Evolutionary conservation across 2,113 vertebrate genomes (phyloP).

Genomic region (Megaceryle torquata): DNA sequence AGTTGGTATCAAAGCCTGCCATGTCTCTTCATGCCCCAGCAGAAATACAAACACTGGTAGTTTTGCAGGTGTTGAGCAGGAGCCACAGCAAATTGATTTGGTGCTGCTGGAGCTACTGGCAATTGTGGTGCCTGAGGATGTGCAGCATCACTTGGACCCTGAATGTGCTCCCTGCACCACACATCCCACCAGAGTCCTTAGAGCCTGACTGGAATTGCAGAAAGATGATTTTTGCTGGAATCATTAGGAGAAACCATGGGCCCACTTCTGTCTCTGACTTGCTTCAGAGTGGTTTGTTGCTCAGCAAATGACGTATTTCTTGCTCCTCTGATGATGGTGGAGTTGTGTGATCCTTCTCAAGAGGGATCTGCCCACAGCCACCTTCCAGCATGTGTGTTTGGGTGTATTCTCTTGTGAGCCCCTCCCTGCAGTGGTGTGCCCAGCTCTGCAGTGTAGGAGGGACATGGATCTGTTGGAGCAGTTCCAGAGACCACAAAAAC

Average conservation of each 20-base stretch:
- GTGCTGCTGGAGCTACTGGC: accelerated
- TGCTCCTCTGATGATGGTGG: accelerated
- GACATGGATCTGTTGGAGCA: neutral
- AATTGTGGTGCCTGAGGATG: accelerated
- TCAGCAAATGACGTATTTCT: neutral
- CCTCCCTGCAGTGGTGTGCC: neutral
- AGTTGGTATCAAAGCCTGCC: neutral
- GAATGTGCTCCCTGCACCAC: neutral
- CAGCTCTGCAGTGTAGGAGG: neutral
- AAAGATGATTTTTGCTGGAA: neutral
- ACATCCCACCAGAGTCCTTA: neutral
- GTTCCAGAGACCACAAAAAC: neutral
- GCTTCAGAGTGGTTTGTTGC: neutral
- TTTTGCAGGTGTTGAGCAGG: neutral
- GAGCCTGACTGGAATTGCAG: neutral
- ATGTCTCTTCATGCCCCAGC: accelerated
- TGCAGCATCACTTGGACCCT: neutral
- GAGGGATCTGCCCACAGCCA: neutral
- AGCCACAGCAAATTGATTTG: accelerated
- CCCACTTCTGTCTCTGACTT: neutral
- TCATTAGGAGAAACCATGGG: neutral
- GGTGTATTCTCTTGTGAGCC: neutral
- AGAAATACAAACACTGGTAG: neutral
- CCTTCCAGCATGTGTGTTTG: accelerated
- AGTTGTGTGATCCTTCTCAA: neutral